Percentiles rank a stretch among this genome's conserved stretches.
These are phyloP conservation scores for Eugnorisma glareosa DNA, from an alignment of 2,888 invertebrate species.

Conservation along the genomic window DNA sequence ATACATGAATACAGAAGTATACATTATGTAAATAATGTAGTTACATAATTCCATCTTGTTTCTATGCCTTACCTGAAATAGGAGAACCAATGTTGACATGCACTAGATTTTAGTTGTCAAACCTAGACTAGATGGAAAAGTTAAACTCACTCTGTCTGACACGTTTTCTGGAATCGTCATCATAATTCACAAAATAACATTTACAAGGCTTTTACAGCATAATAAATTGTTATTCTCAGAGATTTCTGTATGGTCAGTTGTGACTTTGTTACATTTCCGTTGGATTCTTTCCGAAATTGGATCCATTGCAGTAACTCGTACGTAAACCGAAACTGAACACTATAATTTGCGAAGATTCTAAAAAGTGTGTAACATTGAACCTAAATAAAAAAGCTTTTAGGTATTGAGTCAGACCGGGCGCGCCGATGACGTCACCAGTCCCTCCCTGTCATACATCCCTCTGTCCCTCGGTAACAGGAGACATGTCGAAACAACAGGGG, in stretches of 20 bases:
- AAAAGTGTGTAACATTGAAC: slow-evolving; percentile 7
- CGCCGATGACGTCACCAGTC: slow-evolving; percentile 57
- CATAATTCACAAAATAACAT: neutral
- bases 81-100: slow-evolving; percentile 3
- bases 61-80: neutral
- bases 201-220: neutral
- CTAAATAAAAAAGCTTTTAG: slow-evolving; percentile 23
- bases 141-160: neutral
- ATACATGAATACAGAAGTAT: slow-evolving; percentile 10
- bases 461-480: slow-evolving; percentile 46
- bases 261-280: neutral
- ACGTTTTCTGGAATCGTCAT: neutral
- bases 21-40: slow-evolving; percentile 1
- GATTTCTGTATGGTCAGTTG: neutral
- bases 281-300: neutral
- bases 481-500: slow-evolving; percentile 23
- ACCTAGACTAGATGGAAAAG: neutral
- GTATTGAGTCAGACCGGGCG: slow-evolving; percentile 50
- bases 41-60: slow-evolving; percentile 9
- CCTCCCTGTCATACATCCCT: slow-evolving; percentile 54
- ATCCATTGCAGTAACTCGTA: neutral
- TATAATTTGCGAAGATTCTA: neutral
- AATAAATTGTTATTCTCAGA: neutral
- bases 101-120: neutral
- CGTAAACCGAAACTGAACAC: neutral